Evolutionary conservation across 92 coral and sea anemone genomes (phyloP).

Genomic region (Phenganax stokvisi): DNA sequence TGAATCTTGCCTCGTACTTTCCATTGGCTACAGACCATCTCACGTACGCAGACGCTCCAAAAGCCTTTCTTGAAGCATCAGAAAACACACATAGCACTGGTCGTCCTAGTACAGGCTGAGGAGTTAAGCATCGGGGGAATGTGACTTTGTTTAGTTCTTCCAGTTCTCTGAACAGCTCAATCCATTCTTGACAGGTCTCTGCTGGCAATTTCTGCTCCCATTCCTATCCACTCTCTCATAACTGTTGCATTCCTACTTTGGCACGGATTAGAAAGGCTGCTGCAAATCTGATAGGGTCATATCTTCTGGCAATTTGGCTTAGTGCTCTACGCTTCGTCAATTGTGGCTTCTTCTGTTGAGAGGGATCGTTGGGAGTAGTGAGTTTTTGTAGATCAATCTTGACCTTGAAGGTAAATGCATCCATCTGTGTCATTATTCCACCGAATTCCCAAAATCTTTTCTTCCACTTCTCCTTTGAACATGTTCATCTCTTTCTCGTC

Average conservation of each 20-base stretch:
- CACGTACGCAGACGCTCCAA: conserved; percentile 56
- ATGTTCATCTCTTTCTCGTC: not conserved
- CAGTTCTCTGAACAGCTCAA: not conserved
- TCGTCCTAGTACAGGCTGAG: not conserved
- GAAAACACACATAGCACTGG: not conserved
- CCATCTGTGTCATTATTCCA: conserved; percentile 5
- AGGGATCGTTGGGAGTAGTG: not conserved
- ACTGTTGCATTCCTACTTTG: not conserved
- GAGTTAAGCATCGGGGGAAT: not conserved
- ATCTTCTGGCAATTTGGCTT: conserved; percentile 48
- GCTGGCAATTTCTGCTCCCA: not conserved
- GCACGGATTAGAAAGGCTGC: conserved; percentile 36
- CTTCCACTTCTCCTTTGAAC: conserved; percentile 1
- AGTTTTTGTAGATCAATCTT: not conserved
- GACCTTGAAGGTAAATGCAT: not conserved
- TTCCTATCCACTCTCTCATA: not conserved
- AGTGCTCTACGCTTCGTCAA: conserved; percentile 39
- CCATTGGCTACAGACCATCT: conserved; percentile 31
- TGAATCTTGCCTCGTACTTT: conserved; percentile 32
- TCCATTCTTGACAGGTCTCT: not conserved
- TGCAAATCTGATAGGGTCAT: conserved; percentile 47
- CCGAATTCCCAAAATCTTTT: not conserved
- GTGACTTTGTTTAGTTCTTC: not conserved
- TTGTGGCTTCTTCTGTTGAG: not conserved
- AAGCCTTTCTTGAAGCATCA: conserved; percentile 42